Evolutionary conservation across 2,113 vertebrate genomes (phyloP).

Genomic region (Merops nubicus): DNA sequence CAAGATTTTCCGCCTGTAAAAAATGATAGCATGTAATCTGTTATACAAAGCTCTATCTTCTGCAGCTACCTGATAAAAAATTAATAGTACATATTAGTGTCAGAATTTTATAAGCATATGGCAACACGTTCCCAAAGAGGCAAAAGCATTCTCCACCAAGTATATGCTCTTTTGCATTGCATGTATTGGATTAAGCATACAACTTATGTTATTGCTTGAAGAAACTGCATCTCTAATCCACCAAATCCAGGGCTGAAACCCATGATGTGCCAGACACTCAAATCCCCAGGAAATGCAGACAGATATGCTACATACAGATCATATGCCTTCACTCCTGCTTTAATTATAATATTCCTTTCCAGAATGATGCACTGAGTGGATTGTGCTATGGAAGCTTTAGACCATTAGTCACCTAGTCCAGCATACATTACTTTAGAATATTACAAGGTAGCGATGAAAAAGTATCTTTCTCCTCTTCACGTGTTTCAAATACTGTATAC

Average conservation of each 20-base stretch:
- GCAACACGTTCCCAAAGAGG: neutral
- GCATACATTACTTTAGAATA: slow-evolving; percentile 28
- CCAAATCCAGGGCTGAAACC: slow-evolving; percentile 13
- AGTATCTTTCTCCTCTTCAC: slow-evolving; percentile 35
- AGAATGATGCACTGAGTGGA: neutral
- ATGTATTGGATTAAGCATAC: slow-evolving; percentile 28
- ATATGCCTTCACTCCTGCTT: slow-evolving; percentile 3
- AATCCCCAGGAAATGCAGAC: neutral
- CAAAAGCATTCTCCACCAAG: neutral
- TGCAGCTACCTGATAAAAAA: neutral
- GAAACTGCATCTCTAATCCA: slow-evolving; percentile 32
- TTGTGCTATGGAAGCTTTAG: neutral
- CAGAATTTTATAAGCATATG: neutral
- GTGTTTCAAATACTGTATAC: slow-evolving; percentile 19
- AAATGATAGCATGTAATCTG: neutral
- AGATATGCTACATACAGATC: neutral
- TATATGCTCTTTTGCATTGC: neutral
- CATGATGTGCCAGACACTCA: neutral
- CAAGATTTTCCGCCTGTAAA: neutral
- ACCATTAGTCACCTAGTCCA: slow-evolving; percentile 32
- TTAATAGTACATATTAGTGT: neutral
- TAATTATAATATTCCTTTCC: neutral
- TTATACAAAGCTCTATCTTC: neutral
- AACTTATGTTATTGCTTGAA: slow-evolving; percentile 35
- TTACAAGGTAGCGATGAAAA: slow-evolving; percentile 44